Evolutionary conservation across 2,888 invertebrate species (phyloP), one percentile per base, ranked within the genome.

Genomic region (Pimpla rufipes): DNA sequence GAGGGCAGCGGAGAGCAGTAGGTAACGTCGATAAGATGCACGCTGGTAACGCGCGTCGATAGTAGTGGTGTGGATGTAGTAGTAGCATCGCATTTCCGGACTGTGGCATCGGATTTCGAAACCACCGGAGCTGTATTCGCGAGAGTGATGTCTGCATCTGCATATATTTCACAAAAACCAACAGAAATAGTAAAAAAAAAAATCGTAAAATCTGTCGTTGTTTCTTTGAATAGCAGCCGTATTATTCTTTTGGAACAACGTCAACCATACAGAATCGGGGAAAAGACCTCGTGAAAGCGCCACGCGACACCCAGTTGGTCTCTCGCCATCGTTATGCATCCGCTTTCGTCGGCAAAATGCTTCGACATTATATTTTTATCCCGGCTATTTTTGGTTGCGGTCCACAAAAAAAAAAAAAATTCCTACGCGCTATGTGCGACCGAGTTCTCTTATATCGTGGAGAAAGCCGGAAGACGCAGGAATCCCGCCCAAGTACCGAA

Each of bases 301-400:
- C 68, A 68, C 68, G 67, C 80, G 74, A 68, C 73, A 74, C 45
- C 7, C 23, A 71, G 55, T 55, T 68, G 57, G 57, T 59, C 59
- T 45, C 57, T 35, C 59, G 40, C 23, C 40, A 42, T 16, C 45
- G 57, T 59, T 45, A 6, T 21, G 71, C 71, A 55, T 73, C 42
- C 66, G 66, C 57, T 66, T 57, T 71, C 42, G 40, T 66, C 81
- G 55, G 76, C 81, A 71, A 77, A 77, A 77, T 57, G 55, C 37
- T 75, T 52, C 40, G 4, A 23, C 23, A 50, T 71, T 70, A 81
- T 81, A 81, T 81, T 81, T 81, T 81, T 76, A 81, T 57, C 45
- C 47, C 57, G 21, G 70, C 81, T 81, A 81, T 81, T 81, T 76
- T 77, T 13, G 68, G 64, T 71, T n/a, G n/a, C 23, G 40, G 45